Base-by-base conservation (phyloP, 2,797 vertebrate genomes). In the Silurus lanzhouensis region DNA sequence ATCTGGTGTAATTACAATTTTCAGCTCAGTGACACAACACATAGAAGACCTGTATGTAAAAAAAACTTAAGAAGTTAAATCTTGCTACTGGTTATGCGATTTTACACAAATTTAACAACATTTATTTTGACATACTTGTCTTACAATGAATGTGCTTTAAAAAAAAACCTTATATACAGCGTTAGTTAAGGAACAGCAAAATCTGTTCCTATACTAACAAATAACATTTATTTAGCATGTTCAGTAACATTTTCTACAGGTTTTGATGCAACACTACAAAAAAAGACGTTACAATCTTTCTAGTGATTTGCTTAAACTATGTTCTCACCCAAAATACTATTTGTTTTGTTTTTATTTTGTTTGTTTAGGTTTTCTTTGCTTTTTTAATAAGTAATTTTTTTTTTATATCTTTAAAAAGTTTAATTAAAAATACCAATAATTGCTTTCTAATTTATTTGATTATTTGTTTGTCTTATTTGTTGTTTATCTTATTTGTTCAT, bases 1-100 rank as follows among this genome's bases (percentile, higher is more conserved):
- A 55, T 48, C 61, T 84, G 74, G 48, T 61, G 1, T 83, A 71
- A 31, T 38, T 17, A 82, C 25, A 70, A 68, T 63, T 64, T 64
- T 66, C 61, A n/a, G 78, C 78, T 80, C 61, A 80, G 60, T 80
- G 78, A 15, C 22, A 46, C 78, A 64, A 66, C 78, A n/a, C 61
- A 27, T 63, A 17, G 60, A 64, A 13, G 2, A 48, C 8, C 12
- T 64, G 61, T 25, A 48, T 46, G 22, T 48, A 67, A 67, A 67
- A 67, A 67, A 25, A 52, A 76, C 25, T 19, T 57, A 25, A 57
- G 19, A 27, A 22, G 20, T 14, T 79, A 31, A 78, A 63, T n/a
- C 58, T 79, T 44, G 57, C 27, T 14, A 61, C n/a, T 61, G 25
- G 9, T 78, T 60, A 31, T 58, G 31, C 1, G 25, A 75, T 57